Evolutionary conservation across 2,113 vertebrate genomes (phyloP).

Genomic region (Dromas ardeola): DNA sequence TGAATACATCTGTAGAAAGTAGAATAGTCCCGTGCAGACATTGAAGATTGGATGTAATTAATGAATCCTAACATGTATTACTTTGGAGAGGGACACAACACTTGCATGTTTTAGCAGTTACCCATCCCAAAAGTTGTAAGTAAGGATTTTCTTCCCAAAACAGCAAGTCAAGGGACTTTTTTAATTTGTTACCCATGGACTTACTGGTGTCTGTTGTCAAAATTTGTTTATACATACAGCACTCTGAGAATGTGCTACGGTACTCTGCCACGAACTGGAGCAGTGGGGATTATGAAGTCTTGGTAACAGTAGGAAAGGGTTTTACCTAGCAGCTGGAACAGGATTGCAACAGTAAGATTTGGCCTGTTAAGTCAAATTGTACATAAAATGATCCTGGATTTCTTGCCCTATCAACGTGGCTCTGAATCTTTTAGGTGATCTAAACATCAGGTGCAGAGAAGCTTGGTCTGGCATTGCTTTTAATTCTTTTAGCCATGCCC

Average conservation of each 20-base stretch:
- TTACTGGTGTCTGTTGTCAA: not conserved
- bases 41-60: not conserved
- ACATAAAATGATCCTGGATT: not conserved
- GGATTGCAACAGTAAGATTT: not conserved
- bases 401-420: not conserved
- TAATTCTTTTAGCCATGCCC: not conserved
- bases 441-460: not conserved
- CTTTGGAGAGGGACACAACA: not conserved
- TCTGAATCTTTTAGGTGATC: not conserved
- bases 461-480: not conserved
- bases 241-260: not conserved
- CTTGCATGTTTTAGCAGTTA: not conserved
- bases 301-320: not conserved
- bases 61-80: not conserved
- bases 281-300: not conserved
- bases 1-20: not conserved
- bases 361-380: not conserved
- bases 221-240: not conserved
- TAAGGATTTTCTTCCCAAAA: not conserved
- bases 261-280: rapidly evolving
- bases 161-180: not conserved
- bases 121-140: not conserved
- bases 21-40: not conserved
- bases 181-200: not conserved
- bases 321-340: not conserved